These are phyloP conservation scores for Nudaria mundana DNA, from an alignment of 2,888 invertebrate species.

Conservation along the genomic window DNA sequence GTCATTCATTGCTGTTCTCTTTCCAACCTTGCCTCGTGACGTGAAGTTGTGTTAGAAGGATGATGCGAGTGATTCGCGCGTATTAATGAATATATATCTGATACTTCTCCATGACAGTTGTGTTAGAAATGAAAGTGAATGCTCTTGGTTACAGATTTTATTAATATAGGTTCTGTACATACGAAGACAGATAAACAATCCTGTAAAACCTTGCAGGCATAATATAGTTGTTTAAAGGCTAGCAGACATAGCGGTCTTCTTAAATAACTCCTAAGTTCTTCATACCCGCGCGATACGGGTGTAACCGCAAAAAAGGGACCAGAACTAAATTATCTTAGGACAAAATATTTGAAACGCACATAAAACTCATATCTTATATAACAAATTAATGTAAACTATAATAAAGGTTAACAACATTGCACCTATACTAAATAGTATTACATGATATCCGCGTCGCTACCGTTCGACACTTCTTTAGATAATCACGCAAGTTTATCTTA, in stretches of 20 bases:
- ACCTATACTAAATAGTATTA: slow-evolving; percentile 1
- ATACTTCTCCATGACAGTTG: background rate
- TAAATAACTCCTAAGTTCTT: too few species aligned
- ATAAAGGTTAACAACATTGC: slow-evolving; percentile 6
- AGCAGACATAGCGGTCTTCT: too few species aligned
- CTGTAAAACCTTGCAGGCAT: background rate
- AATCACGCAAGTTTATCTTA: background rate
- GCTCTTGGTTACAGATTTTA: slow-evolving; percentile 4
- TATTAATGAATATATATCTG: background rate
- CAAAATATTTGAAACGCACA: background rate
- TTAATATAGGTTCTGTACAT: slow-evolving; percentile 5
- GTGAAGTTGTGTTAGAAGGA: slow-evolving; percentile 1
- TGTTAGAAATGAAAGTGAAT: background rate
- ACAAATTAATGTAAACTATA: slow-evolving; percentile 3
- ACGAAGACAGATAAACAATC: slow-evolving; percentile 3
- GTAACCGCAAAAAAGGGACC: background rate
- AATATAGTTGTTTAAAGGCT: background rate
- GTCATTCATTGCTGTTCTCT: slow-evolving; percentile 51
- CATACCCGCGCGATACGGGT: too few species aligned
- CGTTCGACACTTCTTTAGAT: background rate
- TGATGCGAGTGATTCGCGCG: background rate
- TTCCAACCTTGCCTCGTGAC: slow-evolving; percentile 14
- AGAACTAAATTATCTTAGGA: slow-evolving; percentile 1
- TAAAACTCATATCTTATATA: background rate
- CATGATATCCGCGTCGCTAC: background rate